Evolutionary conservation across 2,888 invertebrate species (phyloP).

Genomic region (Melipona bicolor): DNA sequence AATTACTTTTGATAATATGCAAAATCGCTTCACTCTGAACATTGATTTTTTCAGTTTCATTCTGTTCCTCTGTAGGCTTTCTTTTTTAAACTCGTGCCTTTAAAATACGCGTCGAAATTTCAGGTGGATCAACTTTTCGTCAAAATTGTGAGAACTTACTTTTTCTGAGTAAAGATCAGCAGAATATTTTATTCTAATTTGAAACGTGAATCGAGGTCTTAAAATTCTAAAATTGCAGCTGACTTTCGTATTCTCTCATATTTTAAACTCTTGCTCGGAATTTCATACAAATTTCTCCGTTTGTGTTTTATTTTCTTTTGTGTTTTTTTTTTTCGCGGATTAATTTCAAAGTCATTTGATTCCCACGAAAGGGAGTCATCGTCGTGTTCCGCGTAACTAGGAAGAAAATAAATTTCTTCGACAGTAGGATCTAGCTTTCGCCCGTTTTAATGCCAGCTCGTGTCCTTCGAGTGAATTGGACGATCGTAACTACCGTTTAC

Average conservation of each 20-base stretch:
- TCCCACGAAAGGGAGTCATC: constrained; percentile 34
- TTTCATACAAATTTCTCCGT: background rate
- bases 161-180: too few species aligned
- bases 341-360: constrained; percentile 45
- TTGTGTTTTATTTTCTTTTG: constrained; percentile 6
- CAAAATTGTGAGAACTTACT: too few species aligned
- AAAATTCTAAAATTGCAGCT: background rate
- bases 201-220: background rate
- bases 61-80: background rate
- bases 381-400: constrained; percentile 20
- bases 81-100: too few species aligned
- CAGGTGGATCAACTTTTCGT: too few species aligned
- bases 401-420: constrained; percentile 47
- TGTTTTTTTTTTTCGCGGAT: constrained; percentile 23
- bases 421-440: constrained; percentile 40
- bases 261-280: background rate
- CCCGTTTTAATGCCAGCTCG: constrained; percentile 53
- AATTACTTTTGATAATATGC: constrained; percentile 13
- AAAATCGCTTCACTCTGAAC: background rate
- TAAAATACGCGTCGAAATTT: too few species aligned
- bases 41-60: background rate
- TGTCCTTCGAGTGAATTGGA: constrained; percentile 45
- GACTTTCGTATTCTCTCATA: background rate
- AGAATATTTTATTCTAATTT: background rate
- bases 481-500: constrained; percentile 30